These are phyloP conservation scores for Sylvia borin DNA, from an alignment of 2,797 vertebrate genomes.

Conservation along the genomic window DNA sequence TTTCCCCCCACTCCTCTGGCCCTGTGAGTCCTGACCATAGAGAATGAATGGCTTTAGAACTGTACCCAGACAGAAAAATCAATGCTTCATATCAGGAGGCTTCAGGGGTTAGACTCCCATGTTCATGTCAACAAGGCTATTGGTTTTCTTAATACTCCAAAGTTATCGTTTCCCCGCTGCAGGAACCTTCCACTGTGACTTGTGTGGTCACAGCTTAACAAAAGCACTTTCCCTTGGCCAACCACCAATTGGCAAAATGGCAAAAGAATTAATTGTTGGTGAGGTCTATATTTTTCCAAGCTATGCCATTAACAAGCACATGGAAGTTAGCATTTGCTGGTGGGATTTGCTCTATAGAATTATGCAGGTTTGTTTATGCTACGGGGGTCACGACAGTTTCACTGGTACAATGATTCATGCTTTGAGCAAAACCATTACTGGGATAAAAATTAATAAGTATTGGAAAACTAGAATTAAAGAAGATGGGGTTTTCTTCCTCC, in stretches of 20 bases:
- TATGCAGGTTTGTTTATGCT: background rate
- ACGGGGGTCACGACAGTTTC: background rate
- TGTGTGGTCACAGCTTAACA: slow-evolving; percentile 93
- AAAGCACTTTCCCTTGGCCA: slow-evolving; percentile 86
- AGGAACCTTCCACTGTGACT: slow-evolving; percentile 84
- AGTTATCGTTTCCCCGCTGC: slow-evolving; percentile 93
- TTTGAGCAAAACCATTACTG: background rate
- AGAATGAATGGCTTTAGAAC: slow-evolving; percentile 97
- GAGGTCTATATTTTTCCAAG: slow-evolving; percentile 70
- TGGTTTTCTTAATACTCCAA: slow-evolving; percentile 98
- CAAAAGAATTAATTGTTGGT: slow-evolving; percentile 82
- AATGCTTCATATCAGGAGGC: slow-evolving; percentile 99
- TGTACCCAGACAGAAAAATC: slow-evolving; percentile 97
- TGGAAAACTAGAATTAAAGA: background rate
- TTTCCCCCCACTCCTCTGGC: slow-evolving; percentile 70
- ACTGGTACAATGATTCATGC: background rate
- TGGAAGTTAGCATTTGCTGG: slow-evolving; percentile 32
- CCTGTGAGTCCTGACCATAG: slow-evolving; percentile 90
- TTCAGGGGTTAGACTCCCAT: slow-evolving; percentile 98
- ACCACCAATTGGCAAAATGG: slow-evolving; percentile 54
- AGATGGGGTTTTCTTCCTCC: background rate
- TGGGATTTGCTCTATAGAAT: background rate
- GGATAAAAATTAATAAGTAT: background rate
- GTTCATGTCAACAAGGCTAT: slow-evolving; percentile 99
- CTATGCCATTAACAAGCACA: slow-evolving; percentile 41